Evolutionary conservation across 2,797 vertebrate genomes (phyloP).

Genomic region (Peromyscus aztecus): DNA sequence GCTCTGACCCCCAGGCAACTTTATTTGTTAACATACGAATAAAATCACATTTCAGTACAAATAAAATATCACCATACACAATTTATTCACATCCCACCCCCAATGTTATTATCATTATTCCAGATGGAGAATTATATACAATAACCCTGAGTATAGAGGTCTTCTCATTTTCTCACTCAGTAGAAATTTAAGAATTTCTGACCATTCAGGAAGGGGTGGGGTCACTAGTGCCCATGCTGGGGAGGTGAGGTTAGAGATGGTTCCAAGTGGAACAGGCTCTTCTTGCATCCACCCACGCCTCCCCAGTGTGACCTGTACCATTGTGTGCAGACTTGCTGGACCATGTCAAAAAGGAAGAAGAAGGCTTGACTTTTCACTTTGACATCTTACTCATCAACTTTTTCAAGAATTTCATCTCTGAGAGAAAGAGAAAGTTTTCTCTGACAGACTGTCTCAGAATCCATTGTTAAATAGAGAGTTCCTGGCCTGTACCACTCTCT

Average conservation of each 20-base stretch:
- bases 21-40: too few relatives aligned
- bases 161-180: not conserved
- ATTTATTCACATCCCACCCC: not conserved
- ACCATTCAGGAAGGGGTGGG: too few relatives aligned
- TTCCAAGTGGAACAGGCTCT: not conserved
- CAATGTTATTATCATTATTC: not conserved
- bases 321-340: not conserved
- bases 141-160: not conserved
- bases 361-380: not conserved
- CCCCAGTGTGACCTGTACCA: too few relatives aligned
- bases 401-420: conserved; percentile 33
- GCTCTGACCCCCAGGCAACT: too few relatives aligned
- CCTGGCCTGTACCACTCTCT: not conserved
- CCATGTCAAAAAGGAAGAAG: not conserved
- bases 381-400: not conserved
- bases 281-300: not conserved
- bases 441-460: not conserved
- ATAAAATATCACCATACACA: too few relatives aligned
- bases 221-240: not conserved
- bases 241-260: not conserved
- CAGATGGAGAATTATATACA: not conserved
- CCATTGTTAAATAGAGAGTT: conserved; percentile 18
- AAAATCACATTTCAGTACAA: too few relatives aligned
- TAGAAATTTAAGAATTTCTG: not conserved
- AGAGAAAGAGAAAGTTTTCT: not conserved